Conservation (phyloP, 2,888 invertebrate genomes). For the Dolomedes plantarius region DNA sequence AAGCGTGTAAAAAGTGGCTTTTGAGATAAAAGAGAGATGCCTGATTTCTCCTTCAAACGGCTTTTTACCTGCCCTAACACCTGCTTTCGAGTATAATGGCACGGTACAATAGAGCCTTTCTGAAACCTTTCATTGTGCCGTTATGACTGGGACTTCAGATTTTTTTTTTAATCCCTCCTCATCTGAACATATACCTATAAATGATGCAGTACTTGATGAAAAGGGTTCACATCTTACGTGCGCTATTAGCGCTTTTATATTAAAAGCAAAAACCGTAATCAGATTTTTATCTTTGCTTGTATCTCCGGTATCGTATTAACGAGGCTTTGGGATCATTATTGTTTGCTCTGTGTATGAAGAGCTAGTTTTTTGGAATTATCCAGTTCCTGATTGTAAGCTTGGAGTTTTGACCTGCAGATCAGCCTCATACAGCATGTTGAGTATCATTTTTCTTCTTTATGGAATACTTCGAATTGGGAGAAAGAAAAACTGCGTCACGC, state of each 20-base stretch:
- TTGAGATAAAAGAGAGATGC: constrained; percentile 1
- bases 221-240: neutral
- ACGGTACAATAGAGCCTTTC: constrained; percentile 30
- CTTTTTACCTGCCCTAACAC: constrained; percentile 14
- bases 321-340: neutral
- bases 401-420: no score
- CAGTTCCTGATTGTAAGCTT: no score
- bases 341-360: neutral
- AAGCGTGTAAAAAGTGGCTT: constrained; percentile 16
- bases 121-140: constrained; percentile 41
- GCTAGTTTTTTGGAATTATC: no score
- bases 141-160: constrained; percentile 21
- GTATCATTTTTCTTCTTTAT: no score
- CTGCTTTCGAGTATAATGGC: constrained; percentile 23
- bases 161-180: constrained; percentile 6
- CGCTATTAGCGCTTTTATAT: neutral
- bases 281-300: neutral
- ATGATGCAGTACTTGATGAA: constrained; percentile 1
- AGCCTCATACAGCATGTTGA: no score
- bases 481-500: no score
- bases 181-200: neutral
- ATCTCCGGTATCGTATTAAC: neutral
- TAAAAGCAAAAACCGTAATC: neutral
- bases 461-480: no score
- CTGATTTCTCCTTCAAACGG: constrained; percentile 10